Evolutionary conservation across 2,113 vertebrate species (phyloP).

Genomic region (Mirza zaza): DNA sequence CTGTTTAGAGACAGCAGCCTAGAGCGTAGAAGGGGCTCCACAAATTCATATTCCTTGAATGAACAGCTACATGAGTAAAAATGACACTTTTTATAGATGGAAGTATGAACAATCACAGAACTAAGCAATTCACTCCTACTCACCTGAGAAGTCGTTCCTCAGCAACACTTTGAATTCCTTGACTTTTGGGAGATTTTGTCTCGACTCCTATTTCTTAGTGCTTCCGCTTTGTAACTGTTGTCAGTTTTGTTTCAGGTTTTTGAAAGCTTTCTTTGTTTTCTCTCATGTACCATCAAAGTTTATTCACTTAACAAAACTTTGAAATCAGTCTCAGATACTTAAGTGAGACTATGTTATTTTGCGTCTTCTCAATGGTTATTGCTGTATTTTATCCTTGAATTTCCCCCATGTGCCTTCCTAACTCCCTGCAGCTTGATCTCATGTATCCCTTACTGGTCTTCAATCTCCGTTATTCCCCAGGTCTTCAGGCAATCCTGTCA

Average conservation of each 20-base stretch:
- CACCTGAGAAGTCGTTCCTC: not conserved
- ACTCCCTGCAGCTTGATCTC: not conserved
- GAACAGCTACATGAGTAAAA: not conserved
- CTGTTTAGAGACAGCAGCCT: not conserved
- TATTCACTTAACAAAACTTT: not conserved
- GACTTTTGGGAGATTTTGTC: not conserved
- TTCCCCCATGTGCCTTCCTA: not conserved
- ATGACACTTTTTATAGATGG: not conserved
- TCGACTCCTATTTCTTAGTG: not conserved
- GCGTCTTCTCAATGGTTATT: not conserved
- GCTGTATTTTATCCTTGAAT: not conserved
- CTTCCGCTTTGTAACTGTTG: not conserved
- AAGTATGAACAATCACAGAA: not conserved
- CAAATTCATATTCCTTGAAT: not conserved
- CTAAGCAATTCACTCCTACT: not conserved
- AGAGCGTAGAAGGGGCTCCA: not conserved
- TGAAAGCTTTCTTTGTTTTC: not conserved
- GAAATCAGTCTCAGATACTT: not conserved
- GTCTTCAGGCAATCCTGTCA: not conserved
- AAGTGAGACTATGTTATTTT: not conserved
- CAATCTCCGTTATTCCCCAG: not conserved
- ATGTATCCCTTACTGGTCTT: not conserved
- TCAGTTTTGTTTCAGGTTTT: not conserved
- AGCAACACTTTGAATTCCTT: not conserved
- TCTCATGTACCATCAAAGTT: slow-evolving; percentile 6